Evolutionary conservation across 2,797 vertebrate genomes (phyloP), one percentile per base, ranked within the genome.

Genomic region (Microctenopoma steveboyesi): DNA sequence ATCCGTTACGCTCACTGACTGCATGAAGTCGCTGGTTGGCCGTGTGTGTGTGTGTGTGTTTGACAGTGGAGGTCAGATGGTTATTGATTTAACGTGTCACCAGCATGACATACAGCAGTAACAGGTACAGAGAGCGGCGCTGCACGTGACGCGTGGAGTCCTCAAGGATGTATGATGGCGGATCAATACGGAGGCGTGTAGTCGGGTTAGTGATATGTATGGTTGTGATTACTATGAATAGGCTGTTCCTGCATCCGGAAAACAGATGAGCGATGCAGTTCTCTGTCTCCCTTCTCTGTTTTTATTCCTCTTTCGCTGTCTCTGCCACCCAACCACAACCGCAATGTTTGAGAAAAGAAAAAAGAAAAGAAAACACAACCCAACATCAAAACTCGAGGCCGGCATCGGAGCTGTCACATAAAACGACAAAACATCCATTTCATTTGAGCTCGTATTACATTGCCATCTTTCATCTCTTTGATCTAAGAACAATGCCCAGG

Each of bases 51-150:
- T 30, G 28, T 42, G 71, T 58, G 58, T 61, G 52, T n/a, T 46
- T 22, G 39, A 30, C 7, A 14, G 22, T 4, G 59, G 57, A 7
- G 53, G 74, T 68, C 76, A 79, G 85, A 86, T 72, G 79, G 64
- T 62, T 84, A 90, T 91, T 72, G 88, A 90, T 88, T 84, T 42
- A 45, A 79, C 71, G 76, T 63, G 85, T 84, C 81, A 82, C 60
- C 48, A 16, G 47, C 16, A 4, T 86, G 81, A 83, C 78, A 72
- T 76, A 76, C 82, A 75, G 83, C 62, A 64, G 78, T 47, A 82
- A 81, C n/a, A 35, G 33, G 73, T 0, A 12, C 45, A 15, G 11
- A 33, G 54, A 54, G 62, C 43, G 61, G 61, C 15, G 3, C 63
- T 7, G 25, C 11, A 35, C 35, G 45, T 82, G 79, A 69, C 65